Base-by-base conservation (phyloP, 2,797 vertebrate genomes). In the Lithobates sylvaticus region DNA sequence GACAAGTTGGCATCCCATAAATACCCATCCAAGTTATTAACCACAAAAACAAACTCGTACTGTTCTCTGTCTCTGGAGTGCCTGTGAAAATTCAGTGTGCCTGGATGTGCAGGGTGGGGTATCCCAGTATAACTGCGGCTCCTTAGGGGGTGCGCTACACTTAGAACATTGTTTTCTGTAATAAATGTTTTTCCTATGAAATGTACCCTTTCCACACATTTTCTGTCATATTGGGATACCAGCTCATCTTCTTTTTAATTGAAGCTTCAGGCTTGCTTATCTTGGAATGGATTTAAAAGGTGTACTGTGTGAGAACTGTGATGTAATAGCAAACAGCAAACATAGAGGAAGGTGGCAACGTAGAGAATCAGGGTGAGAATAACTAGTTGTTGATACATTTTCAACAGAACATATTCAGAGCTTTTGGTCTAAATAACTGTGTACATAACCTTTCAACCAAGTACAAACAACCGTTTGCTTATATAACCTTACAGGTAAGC, bases 381-480 rank as follows among this genome's bases (percentile, higher is more conserved):
- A 69, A 69, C 34, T 69, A 69, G 64, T 79, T 79, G 77, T 32
- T 79, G 77, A 79, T 67, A 69, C 44, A 79, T 79, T 50, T 23
- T 47, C 32, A 42, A 69, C 10, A 50, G 39, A 61, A 69, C 65
- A 69, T 29, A 69, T 69, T 79, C 39, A 68, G 44, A 29, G 39
- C 76, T 21, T 61, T 77, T 78, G 16, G 32, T 61, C 29, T 39
- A 65, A 26, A 65, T 78, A 78, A 36, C n/a, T 78, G 64, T 78
- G 65, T 79, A 8, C 44, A 21, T 79, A 79, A 79, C 77, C 77
- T 79, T 79, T 79, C 64, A 42, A 67, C n/a, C 18, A 76, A 64
- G 36, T 23, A 68, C 13, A 42, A 47, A 69, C 65, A 69, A 32
- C 65, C 27, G 61, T 65, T 8, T 26, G n/a, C 16, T 18, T 54